These are phyloP conservation scores for Propithecus deckenii DNA, from an alignment of 2,797 vertebrate species.

Conservation along the genomic window DNA sequence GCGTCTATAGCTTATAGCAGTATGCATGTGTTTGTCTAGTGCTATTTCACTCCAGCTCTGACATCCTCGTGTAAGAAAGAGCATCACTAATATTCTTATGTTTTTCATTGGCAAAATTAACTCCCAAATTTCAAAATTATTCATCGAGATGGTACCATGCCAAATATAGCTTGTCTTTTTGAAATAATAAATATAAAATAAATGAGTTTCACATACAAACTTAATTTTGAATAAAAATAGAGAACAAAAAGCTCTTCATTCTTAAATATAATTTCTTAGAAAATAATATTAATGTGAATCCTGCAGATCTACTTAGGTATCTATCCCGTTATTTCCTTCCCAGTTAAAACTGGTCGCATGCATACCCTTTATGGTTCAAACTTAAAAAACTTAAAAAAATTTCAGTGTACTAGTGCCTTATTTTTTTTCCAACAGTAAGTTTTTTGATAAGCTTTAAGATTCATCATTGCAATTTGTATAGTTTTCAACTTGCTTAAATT, in stretches of 20 bases:
- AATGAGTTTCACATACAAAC: background rate
- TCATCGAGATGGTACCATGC: background rate
- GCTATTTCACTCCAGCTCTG: background rate
- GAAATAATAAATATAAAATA: background rate
- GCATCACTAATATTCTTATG: background rate
- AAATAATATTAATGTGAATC: background rate
- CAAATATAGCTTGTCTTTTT: background rate
- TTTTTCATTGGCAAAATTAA: background rate
- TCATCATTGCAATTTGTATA: slow-evolving; percentile 50
- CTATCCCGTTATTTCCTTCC: background rate
- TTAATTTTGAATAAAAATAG: background rate
- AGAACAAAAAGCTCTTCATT: background rate
- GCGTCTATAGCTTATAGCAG: background rate
- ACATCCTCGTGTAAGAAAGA: background rate
- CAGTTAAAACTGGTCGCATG: background rate
- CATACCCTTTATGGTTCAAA: background rate
- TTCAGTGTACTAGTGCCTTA: background rate
- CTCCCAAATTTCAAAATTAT: background rate
- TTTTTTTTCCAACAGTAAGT: background rate
- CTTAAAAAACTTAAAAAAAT: background rate
- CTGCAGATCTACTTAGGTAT: background rate
- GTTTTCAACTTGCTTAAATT: background rate
- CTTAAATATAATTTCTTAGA: background rate
- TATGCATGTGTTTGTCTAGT: too few species aligned
- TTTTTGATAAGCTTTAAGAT: background rate